Percentiles rank a stretch among this genome's conserved stretches.
Evolutionary conservation across 2,113 vertebrate genomes (phyloP).

Genomic region (Nymphicus hollandicus): DNA sequence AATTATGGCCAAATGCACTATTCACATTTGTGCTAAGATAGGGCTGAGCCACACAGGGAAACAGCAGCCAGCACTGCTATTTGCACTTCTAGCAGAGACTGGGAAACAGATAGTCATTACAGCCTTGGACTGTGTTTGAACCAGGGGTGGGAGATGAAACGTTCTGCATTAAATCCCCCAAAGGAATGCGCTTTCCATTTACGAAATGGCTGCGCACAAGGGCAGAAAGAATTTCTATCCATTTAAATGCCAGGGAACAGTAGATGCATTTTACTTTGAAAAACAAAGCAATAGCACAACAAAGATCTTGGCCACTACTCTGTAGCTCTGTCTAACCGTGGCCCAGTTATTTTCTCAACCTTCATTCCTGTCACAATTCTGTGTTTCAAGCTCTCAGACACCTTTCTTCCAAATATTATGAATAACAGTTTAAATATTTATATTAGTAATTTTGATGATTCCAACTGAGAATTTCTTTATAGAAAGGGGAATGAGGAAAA

Average conservation of each 20-base stretch:
- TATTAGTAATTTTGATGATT: not conserved
- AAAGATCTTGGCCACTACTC: not conserved
- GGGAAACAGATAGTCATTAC: not conserved
- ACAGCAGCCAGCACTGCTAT: not conserved
- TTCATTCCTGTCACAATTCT: not conserved
- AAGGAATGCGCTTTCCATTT: conserved; percentile 45
- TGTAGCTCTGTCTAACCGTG: not conserved
- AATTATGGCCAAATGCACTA: not conserved
- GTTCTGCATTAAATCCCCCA: conserved; percentile 34
- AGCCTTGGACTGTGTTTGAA: conserved; percentile 34
- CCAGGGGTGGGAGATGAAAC: conserved; percentile 29
- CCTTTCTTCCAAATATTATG: not conserved
- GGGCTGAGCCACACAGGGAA: not conserved
- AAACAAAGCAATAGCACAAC: conserved; percentile 38
- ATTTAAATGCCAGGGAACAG: conserved; percentile 52
- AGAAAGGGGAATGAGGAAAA: not conserved
- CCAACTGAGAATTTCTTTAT: not conserved
- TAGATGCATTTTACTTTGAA: conserved; percentile 25
- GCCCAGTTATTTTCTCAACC: not conserved
- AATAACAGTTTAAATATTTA: not conserved
- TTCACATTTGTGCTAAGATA: not conserved
- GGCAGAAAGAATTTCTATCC: conserved; percentile 50
- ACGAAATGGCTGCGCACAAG: conserved; percentile 8
- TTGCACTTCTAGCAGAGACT: not conserved
- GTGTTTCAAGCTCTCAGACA: not conserved